Evolutionary conservation across 2,797 vertebrate species (phyloP).

Genomic region (Cottoperca gobio): DNA sequence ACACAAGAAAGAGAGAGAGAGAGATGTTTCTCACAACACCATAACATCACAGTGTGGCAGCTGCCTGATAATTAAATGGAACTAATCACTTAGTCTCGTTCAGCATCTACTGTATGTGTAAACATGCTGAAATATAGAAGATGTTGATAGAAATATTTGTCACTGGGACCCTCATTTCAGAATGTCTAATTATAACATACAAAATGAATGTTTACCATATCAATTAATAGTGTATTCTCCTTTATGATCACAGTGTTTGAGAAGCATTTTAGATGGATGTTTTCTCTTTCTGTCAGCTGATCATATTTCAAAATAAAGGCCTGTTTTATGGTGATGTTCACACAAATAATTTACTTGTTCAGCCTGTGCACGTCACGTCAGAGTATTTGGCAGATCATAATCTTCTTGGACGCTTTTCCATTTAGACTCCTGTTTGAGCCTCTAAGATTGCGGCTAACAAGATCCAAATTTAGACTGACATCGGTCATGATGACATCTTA

Average conservation of each 20-base stretch:
- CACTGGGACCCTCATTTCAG: background rate
- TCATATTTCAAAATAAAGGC: background rate
- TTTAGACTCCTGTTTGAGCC: background rate
- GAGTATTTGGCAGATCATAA: background rate
- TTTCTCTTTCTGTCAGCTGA: background rate
- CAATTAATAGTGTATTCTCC: background rate
- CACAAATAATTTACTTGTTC: background rate
- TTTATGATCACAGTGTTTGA: background rate
- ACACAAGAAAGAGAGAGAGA: conserved; percentile 1
- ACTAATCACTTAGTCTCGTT: background rate
- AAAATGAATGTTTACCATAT: background rate
- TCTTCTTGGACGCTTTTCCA: background rate
- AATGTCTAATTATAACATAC: background rate
- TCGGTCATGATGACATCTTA: conserved; percentile 51
- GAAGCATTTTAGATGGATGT: background rate
- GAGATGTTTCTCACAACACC: conserved; percentile 1
- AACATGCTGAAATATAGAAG: background rate
- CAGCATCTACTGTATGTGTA: background rate
- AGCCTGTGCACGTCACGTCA: background rate
- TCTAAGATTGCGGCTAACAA: background rate
- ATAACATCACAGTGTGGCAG: background rate
- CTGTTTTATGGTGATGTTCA: background rate
- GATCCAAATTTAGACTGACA: conserved; percentile 26
- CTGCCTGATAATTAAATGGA: conserved; percentile 7
- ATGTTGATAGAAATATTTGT: background rate